phyloP scores from a whole-genome alignment of 2,113 vertebrate species.

The Pongo abelii region DNA sequence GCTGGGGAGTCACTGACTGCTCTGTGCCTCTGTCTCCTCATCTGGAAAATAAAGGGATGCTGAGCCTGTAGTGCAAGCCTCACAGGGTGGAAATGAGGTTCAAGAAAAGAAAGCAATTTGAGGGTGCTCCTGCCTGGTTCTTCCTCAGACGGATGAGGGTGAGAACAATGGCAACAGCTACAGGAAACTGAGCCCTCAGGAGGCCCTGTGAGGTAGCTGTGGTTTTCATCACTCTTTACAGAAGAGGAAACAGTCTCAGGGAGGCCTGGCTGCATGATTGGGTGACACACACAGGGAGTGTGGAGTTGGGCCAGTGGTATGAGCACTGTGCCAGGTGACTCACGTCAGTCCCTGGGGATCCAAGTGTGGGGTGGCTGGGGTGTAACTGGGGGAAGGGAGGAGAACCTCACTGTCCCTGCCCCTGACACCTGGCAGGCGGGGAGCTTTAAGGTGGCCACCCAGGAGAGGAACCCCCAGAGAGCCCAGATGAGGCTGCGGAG shows the following conservation, averaged over 20 bases:
- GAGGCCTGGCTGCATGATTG: background rate
- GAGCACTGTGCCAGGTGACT: background rate
- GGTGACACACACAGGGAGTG: too few species aligned
- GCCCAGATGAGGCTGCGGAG: constrained; percentile 91
- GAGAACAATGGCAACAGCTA: background rate
- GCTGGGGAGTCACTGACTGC: background rate
- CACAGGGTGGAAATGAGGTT: background rate
- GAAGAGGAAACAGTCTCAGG: background rate
- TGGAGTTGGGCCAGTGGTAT: too few species aligned
- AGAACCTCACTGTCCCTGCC: background rate
- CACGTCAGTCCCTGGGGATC: background rate
- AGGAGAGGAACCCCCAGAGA: constrained; percentile 91
- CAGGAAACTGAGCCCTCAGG: background rate
- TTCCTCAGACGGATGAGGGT: background rate
- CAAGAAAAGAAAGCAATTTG: background rate
- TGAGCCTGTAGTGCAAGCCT: background rate
- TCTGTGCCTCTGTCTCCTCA: background rate
- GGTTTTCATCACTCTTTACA: background rate
- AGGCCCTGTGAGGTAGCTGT: background rate
- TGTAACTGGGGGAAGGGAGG: background rate
- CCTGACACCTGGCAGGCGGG: constrained; percentile 84
- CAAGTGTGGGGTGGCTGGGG: background rate
- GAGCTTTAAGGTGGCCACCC: constrained; percentile 91
- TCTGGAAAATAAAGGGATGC: background rate
- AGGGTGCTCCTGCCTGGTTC: background rate